Conservation (phyloP, 2,113 vertebrate genomes). For the Tachysurus fulvidraco region DNA sequence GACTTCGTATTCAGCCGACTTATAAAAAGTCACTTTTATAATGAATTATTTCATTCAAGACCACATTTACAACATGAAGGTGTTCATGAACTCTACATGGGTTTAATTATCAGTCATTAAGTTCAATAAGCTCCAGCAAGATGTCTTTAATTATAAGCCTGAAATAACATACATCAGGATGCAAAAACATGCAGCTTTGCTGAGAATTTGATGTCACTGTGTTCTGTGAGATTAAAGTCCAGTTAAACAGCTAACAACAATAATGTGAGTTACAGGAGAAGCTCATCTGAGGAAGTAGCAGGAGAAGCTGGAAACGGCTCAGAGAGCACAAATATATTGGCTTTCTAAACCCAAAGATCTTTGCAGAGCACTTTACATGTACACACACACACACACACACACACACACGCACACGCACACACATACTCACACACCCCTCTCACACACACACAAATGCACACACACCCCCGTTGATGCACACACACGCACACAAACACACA, state of each 20-base stretch:
- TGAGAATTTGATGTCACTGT: neutral
- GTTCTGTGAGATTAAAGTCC: neutral
- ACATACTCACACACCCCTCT: neutral
- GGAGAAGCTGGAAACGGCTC: slow-evolving; percentile 21
- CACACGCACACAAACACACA: no score
- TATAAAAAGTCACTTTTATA: neutral
- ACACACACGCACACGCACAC: slow-evolving; percentile 1
- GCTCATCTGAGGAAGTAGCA: neutral
- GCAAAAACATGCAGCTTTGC: neutral
- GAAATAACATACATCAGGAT: neutral
- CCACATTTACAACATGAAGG: neutral
- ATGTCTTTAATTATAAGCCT: neutral
- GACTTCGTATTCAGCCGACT: neutral
- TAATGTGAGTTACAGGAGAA: slow-evolving; percentile 6
- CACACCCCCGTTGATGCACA: no score
- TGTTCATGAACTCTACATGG: slow-evolving; percentile 1
- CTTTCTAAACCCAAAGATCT: slow-evolving; percentile 47
- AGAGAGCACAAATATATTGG: slow-evolving; percentile 40
- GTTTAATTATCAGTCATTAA: slow-evolving; percentile 27
- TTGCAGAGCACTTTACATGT: neutral
- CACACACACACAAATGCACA: neutral
- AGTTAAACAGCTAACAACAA: slow-evolving; percentile 28
- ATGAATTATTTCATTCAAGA: neutral
- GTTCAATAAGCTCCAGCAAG: neutral
- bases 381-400: slow-evolving; percentile 4